Evolutionary conservation across 2,888 invertebrate species (phyloP).

Genomic region (Chalcis sispes): DNA sequence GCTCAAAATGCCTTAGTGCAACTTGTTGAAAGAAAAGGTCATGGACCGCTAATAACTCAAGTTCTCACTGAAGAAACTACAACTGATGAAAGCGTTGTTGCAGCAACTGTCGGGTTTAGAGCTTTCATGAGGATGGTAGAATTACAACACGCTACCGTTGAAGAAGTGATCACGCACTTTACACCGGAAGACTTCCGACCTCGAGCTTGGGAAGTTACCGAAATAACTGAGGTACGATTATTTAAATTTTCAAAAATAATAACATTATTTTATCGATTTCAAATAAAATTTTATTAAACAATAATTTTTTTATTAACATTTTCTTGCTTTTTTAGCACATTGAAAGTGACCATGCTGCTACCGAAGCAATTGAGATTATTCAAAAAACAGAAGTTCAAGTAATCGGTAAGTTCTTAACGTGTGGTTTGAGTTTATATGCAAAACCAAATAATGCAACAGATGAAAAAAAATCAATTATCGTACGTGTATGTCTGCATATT

Average conservation of each 20-base stretch:
- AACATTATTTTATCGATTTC: too few relatives aligned
- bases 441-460: conserved; percentile 25
- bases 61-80: conserved; percentile 88
- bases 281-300: too few relatives aligned
- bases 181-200: conserved; percentile 90
- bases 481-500: conserved; percentile 17
- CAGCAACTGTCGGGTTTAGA: conserved; percentile 89
- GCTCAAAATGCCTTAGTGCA: conserved; percentile 91
- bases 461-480: conserved; percentile 26
- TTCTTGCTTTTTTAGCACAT: too few relatives aligned
- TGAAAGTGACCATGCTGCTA: conserved; percentile 72
- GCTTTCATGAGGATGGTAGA: conserved; percentile 92
- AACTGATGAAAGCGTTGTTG: conserved; percentile 85
- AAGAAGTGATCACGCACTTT: conserved; percentile 89
- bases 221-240: conserved; percentile 80
- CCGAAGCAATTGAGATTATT: conserved; percentile 75
- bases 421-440: conserved; percentile 60
- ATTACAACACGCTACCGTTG: conserved; percentile 86
- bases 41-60: conserved; percentile 88
- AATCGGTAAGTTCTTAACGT: conserved; percentile 75
- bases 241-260: too few relatives aligned
- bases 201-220: conserved; percentile 87
- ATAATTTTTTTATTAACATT: too few relatives aligned
- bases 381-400: conserved; percentile 77
- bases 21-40: conserved; percentile 89